Percentiles rank a stretch among this genome's conserved stretches.
Evolutionary conservation across 2,797 vertebrate species (phyloP).

Genomic region (Neostethus bicornis): DNA sequence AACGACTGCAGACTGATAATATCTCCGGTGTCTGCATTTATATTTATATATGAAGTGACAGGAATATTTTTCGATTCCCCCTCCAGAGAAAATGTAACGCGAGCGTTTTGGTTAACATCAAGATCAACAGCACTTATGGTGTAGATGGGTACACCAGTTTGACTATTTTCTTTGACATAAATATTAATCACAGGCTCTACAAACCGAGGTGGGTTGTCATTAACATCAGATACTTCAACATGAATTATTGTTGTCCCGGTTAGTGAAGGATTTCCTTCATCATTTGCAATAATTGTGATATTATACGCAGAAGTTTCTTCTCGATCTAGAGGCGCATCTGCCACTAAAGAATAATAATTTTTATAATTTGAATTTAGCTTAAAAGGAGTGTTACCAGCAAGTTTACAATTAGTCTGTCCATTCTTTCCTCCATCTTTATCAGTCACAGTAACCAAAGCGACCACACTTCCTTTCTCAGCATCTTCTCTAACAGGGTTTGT

Average conservation of each 20-base stretch:
- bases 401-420: constrained; percentile 51
- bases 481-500: constrained; percentile 78
- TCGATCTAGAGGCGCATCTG: constrained; percentile 84
- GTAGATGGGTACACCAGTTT: constrained; percentile 68
- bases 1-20: constrained; percentile 51
- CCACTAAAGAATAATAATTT: constrained; percentile 88
- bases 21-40: constrained; percentile 73
- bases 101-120: constrained; percentile 78
- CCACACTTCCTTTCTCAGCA: constrained; percentile 66
- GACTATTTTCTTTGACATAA: constrained; percentile 79
- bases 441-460: constrained; percentile 80
- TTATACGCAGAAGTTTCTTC: constrained; percentile 83
- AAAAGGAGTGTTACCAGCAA: constrained; percentile 68
- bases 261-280: constrained; percentile 82
- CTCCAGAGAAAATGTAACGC: constrained; percentile 57
- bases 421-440: constrained; percentile 82
- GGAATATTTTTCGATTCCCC: constrained; percentile 26
- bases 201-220: constrained; percentile 77
- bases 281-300: constrained; percentile 83
- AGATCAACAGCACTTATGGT: constrained; percentile 65
- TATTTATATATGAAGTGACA: constrained; percentile 51
- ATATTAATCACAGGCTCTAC: constrained; percentile 52
- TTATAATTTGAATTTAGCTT: constrained; percentile 76
- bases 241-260: constrained; percentile 58
- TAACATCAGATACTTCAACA: constrained; percentile 84